These are phyloP conservation scores for Plusia festucae DNA, from an alignment of 2,888 invertebrate genomes.

Conservation along the genomic window DNA sequence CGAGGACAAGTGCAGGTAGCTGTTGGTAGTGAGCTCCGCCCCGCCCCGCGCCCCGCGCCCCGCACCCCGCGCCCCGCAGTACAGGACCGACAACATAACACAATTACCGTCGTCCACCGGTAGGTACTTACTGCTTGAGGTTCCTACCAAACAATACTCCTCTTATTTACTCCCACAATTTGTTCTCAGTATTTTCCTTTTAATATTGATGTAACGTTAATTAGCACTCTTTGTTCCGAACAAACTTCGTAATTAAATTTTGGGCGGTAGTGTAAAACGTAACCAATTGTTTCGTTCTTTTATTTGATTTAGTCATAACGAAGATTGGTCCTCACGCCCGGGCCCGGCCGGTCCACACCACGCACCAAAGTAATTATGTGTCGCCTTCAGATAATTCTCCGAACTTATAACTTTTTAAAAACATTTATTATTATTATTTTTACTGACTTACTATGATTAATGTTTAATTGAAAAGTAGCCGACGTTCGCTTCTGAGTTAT, in stretches of 20 bases:
- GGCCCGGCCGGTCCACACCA: slow-evolving; percentile 4
- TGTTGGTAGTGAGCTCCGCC: no score
- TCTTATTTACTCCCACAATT: background rate
- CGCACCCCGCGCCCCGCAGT: no score
- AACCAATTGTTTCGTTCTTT: slow-evolving; percentile 36
- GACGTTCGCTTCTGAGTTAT: slow-evolving; percentile 2
- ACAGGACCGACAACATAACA: background rate
- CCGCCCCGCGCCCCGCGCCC: no score
- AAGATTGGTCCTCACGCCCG: slow-evolving; percentile 10
- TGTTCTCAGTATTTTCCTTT: slow-evolving; percentile 8
- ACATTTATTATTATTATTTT: slow-evolving; percentile 28
- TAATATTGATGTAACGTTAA: slow-evolving; percentile 31
- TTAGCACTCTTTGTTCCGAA: slow-evolving; percentile 41
- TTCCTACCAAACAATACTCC: background rate
- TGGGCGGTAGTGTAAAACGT: slow-evolving; percentile 28
- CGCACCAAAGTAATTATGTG: slow-evolving; percentile 19
- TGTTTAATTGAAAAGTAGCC: slow-evolving; percentile 16
- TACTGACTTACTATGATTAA: slow-evolving; percentile 22
- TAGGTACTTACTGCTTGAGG: no score
- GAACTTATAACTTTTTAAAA: slow-evolving; percentile 23
- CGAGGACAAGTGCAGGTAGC: no score
- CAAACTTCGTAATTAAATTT: slow-evolving; percentile 42
- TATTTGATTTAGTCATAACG: slow-evolving; percentile 49
- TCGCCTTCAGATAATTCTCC: slow-evolving; percentile 19
- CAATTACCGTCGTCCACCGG: background rate